Conservation (phyloP, 2,113 vertebrate genomes). For the Cricetomys ansorgei region DNA sequence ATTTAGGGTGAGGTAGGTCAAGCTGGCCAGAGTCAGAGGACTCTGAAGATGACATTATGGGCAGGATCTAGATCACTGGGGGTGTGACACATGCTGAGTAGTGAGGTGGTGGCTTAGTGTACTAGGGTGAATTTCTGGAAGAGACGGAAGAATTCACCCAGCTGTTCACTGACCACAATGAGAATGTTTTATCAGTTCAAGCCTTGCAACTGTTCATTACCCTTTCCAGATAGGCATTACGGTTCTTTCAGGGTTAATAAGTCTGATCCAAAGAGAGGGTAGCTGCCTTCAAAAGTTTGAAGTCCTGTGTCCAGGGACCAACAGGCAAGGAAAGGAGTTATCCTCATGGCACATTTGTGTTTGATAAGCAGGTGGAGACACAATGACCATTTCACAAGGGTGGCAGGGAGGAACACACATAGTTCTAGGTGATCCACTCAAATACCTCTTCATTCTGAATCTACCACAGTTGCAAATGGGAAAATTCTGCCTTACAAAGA, state of each 20-base stretch:
- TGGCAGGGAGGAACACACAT: background rate
- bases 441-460: background rate
- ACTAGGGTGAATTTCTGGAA: background rate
- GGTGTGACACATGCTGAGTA: background rate
- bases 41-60: background rate
- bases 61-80: background rate
- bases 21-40: background rate
- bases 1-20: background rate
- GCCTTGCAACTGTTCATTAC: background rate
- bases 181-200: slow-evolving; percentile 37
- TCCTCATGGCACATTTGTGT: background rate
- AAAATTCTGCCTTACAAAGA: background rate
- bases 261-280: background rate
- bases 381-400: background rate
- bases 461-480: background rate
- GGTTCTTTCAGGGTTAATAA: background rate
- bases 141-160: background rate
- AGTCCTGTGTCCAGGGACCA: background rate
- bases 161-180: background rate
- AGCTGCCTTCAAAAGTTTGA: background rate
- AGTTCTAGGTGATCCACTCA: background rate
- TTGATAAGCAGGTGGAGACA: background rate
- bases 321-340: background rate
- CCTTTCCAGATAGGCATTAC: background rate
- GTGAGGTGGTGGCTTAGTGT: background rate